Evolutionary conservation across 2,888 invertebrate species (phyloP).

Genomic region (Cephus runcator): DNA sequence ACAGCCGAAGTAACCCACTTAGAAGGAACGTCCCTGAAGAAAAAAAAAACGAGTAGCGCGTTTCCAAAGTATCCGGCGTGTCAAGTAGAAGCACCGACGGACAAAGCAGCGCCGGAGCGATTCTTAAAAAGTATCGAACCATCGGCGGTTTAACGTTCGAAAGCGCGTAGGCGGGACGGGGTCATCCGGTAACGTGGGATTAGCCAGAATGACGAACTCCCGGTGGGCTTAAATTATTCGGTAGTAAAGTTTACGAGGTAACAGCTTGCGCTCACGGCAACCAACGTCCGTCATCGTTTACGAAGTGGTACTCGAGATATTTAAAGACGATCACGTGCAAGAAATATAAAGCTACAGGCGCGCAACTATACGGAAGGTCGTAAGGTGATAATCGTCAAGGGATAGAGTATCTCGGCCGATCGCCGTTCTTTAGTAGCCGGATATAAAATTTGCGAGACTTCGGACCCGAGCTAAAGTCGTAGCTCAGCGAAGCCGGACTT

Average conservation of each 20-base stretch:
- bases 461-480: neutral
- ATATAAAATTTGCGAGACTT: neutral
- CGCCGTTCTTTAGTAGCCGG: neutral
- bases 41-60: neutral
- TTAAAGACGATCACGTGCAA: neutral
- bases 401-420: neutral
- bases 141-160: neutral
- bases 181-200: neutral
- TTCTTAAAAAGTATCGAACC: neutral
- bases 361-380: neutral
- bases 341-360: neutral
- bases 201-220: neutral
- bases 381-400: neutral
- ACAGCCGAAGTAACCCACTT: neutral
- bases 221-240: slow-evolving; percentile 5
- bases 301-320: neutral
- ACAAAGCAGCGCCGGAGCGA: neutral
- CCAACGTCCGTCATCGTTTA: neutral
- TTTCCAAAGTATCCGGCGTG: neutral
- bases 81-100: neutral
- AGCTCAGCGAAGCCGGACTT: slow-evolving; percentile 7
- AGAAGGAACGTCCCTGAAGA: neutral
- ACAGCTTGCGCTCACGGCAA: neutral
- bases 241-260: slow-evolving; percentile 16
- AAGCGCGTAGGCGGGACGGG: neutral